phyloP scores from a whole-genome alignment of 2,888 invertebrate species.

The Dastarcus helophoroides region DNA sequence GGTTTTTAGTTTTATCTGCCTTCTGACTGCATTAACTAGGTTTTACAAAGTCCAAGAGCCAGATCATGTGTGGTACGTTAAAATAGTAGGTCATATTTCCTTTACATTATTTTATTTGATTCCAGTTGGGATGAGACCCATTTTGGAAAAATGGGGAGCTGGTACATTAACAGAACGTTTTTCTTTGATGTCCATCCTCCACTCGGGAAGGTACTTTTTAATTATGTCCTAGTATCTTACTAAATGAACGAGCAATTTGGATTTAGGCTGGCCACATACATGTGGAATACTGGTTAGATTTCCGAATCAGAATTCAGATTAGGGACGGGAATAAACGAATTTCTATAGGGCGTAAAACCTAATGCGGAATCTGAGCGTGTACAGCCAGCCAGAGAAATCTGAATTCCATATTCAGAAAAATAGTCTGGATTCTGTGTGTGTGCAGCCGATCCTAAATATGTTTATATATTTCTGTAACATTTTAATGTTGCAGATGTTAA shows the following conservation, averaged over 20 bases:
- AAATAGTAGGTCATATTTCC: neutral
- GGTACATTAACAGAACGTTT: slow-evolving; percentile 95
- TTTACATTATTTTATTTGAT: slow-evolving; percentile 24
- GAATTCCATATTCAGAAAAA: slow-evolving; percentile 2
- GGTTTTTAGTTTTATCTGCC: slow-evolving; percentile 50
- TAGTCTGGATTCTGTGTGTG: slow-evolving; percentile 5
- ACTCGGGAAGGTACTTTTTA: slow-evolving; percentile 90
- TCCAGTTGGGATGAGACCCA: slow-evolving; percentile 94
- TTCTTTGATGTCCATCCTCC: slow-evolving; percentile 99
- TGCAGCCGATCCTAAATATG: slow-evolving; percentile 5
- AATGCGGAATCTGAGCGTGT: too few species aligned
- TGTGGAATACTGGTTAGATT: too few species aligned
- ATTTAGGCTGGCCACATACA: too few species aligned
- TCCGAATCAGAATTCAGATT: too few species aligned
- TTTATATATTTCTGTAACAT: too few species aligned
- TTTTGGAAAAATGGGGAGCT: slow-evolving; percentile 97
- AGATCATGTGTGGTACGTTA: slow-evolving; percentile 82
- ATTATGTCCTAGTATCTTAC: too few species aligned
- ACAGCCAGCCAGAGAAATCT: slow-evolving; percentile 1
- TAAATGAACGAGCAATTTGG: too few species aligned
- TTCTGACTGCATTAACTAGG: slow-evolving; percentile 61
- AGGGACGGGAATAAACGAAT: too few species aligned
- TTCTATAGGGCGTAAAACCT: too few species aligned
- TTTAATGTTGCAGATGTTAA: slow-evolving; percentile 69
- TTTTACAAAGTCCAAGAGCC: slow-evolving; percentile 86